Conservation (phyloP, 1,140 invertebrate genomes). For the Hyphantria cunea region DNA sequence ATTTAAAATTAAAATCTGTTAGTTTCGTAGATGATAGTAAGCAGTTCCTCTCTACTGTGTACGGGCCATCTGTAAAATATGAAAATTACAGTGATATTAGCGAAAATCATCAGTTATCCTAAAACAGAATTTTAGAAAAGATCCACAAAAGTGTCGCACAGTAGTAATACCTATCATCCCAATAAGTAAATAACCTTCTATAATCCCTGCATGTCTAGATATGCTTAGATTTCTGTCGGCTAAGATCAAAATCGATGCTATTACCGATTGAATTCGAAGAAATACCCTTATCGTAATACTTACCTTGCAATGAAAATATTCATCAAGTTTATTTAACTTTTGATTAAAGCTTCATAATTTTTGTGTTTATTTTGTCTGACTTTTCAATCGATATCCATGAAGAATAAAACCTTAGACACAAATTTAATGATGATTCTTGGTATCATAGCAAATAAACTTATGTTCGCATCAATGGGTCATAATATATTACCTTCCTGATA, state of each 20-base stretch:
- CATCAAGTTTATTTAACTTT: too few relatives aligned
- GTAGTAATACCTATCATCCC: too few relatives aligned
- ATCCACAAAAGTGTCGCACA: background rate
- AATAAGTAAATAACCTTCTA: too few relatives aligned
- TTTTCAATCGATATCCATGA: background rate
- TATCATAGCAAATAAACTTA: background rate
- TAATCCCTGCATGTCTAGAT: too few relatives aligned
- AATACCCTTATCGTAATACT: too few relatives aligned
- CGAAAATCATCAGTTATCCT: too few relatives aligned
- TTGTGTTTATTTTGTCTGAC: background rate
- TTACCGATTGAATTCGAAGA: too few relatives aligned
- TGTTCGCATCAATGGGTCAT: background rate
- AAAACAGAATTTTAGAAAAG: slow-evolving; percentile 20
- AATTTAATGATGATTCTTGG: background rate
- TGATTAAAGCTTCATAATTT: too few relatives aligned
- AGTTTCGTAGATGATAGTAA: slow-evolving; percentile 10
- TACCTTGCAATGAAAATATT: too few relatives aligned
- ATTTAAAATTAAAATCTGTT: slow-evolving; percentile 22
- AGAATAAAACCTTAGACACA: background rate
- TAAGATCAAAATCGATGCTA: too few relatives aligned
- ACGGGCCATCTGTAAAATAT: slow-evolving; percentile 83
- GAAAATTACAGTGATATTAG: too few relatives aligned
- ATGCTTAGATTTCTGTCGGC: too few relatives aligned
- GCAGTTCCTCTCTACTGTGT: slow-evolving; percentile 12
- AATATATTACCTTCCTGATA: slow-evolving; percentile 59